These are phyloP conservation scores for Glareola pratincola DNA, from an alignment of 2,113 vertebrate genomes.

Conservation along the genomic window DNA sequence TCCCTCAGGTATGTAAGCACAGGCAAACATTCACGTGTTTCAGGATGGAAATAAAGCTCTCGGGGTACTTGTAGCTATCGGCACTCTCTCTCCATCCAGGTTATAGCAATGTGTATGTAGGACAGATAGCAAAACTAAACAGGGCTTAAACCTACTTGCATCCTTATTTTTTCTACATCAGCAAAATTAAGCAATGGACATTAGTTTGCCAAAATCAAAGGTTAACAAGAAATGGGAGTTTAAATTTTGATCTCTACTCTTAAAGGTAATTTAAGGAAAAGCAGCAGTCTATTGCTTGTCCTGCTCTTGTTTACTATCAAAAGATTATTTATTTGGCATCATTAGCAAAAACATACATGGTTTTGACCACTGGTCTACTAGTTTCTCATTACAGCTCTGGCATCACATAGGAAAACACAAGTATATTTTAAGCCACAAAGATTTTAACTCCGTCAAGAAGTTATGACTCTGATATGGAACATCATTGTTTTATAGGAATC, in stretches of 20 bases:
- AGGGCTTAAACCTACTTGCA: background rate
- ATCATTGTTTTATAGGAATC: background rate
- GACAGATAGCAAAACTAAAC: background rate
- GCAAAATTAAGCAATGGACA: background rate
- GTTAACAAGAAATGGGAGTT: background rate
- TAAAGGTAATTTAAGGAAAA: background rate
- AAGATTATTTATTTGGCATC: background rate
- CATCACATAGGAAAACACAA: background rate
- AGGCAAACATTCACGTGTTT: background rate
- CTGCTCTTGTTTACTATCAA: background rate
- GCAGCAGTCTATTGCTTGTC: background rate
- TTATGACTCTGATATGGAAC: background rate
- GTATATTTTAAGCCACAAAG: background rate
- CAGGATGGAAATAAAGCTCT: background rate
- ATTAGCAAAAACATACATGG: background rate
- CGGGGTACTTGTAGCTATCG: accelerated
- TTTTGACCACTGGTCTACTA: background rate
- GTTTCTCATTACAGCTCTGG: background rate
- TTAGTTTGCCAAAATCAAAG: background rate
- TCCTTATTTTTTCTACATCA: background rate
- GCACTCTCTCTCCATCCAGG: background rate
- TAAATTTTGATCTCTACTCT: background rate
- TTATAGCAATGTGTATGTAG: background rate
- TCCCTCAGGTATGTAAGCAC: background rate
- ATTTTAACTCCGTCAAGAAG: background rate